phyloP scores from a whole-genome alignment of 2,797 vertebrate genomes.

The Otus scops region DNA sequence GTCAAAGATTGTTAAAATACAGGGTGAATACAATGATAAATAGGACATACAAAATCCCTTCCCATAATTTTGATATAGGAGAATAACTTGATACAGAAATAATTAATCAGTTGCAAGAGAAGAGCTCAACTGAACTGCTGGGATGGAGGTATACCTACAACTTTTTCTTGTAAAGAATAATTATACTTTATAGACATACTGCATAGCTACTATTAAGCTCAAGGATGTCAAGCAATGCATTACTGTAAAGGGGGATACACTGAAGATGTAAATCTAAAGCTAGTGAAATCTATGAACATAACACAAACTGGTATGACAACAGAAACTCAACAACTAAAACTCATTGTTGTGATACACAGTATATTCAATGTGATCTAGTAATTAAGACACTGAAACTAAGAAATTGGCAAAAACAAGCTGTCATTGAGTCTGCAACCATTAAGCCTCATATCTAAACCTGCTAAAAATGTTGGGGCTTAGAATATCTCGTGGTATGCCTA shows the following conservation, averaged over 20 bases:
- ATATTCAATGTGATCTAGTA: background rate
- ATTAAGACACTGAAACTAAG: background rate
- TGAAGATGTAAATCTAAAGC: background rate
- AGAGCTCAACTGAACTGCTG: background rate
- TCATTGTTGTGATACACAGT: background rate
- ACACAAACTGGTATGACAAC: background rate
- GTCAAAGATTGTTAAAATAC: slow-evolving; percentile 27
- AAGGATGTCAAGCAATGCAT: background rate
- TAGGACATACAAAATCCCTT: background rate
- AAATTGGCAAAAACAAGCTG: background rate
- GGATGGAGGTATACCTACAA: background rate
- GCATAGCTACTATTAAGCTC: background rate
- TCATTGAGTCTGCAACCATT: background rate
- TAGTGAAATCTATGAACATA: background rate
- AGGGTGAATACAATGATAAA: background rate
- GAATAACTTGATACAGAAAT: background rate
- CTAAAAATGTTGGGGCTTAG: background rate
- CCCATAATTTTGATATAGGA: background rate
- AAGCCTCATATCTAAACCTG: background rate
- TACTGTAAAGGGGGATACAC: fast-evolving
- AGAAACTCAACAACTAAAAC: background rate
- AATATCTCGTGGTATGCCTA: background rate
- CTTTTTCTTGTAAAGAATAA: background rate
- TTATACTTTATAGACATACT: background rate
- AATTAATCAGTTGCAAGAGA: background rate